Conservation (phyloP, 2,888 invertebrate species). For the Tinea semifulvella region DNA sequence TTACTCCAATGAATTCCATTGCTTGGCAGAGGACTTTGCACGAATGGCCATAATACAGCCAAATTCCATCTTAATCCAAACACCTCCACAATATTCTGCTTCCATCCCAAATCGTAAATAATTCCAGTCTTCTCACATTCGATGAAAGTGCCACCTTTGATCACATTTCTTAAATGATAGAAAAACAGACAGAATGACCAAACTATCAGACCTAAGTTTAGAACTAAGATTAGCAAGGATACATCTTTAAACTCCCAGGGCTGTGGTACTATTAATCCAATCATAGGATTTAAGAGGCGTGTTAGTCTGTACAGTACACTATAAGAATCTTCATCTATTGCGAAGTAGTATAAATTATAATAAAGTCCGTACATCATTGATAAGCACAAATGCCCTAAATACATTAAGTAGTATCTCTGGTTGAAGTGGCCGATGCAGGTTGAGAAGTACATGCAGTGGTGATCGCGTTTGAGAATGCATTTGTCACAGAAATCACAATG, state of each 20-base stretch:
- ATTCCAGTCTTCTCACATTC: constrained; percentile 44
- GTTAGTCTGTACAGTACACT: not conserved
- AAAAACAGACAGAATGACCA: constrained; percentile 29
- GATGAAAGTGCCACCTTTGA: constrained; percentile 58
- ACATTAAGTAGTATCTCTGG: constrained; percentile 81
- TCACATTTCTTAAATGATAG: constrained; percentile 53
- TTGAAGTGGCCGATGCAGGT: constrained; percentile 86
- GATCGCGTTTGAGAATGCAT: constrained; percentile 85
- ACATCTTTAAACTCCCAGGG: constrained; percentile 29
- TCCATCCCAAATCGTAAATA: constrained; percentile 71
- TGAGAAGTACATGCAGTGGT: constrained; percentile 84
- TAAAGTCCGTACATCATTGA: constrained; percentile 72
- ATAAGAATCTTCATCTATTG: constrained; percentile 33
- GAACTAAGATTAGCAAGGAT: constrained; percentile 29
- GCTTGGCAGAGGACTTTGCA: constrained; percentile 71
- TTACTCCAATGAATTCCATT: constrained; percentile 56
- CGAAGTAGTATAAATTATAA: constrained; percentile 70
- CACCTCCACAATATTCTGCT: constrained; percentile 72
- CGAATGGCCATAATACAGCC: constrained; percentile 74
- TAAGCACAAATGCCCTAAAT: constrained; percentile 72
- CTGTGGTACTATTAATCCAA: constrained; percentile 27
- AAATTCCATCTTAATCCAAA: constrained; percentile 78
- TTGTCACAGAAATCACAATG: constrained; percentile 83
- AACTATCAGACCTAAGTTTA: constrained; percentile 29
- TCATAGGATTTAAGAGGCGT: constrained; percentile 31